Percentiles rank a stretch among this genome's conserved stretches.
Evolutionary conservation across 2,113 vertebrate genomes (phyloP).

Genomic region (Cebus imitator): DNA sequence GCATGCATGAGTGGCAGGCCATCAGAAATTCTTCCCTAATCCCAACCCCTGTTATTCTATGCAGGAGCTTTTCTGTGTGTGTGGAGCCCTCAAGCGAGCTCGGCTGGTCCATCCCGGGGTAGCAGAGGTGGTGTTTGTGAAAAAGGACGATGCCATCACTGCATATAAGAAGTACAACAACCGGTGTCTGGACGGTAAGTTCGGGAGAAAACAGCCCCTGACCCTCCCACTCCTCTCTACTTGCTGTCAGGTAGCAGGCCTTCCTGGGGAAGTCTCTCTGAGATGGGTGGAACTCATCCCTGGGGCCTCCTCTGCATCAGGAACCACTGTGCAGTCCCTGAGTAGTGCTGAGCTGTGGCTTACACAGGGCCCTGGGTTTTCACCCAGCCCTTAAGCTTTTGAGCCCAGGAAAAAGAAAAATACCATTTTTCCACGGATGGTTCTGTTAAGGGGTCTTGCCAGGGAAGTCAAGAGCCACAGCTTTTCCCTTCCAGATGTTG

Average conservation of each 20-base stretch:
- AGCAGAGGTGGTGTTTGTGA: slow-evolving; percentile 98
- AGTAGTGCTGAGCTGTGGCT: neutral
- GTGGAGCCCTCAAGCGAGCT: slow-evolving; percentile 96
- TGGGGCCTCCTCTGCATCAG: neutral
- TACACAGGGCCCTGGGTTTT: neutral
- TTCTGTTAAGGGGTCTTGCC: neutral
- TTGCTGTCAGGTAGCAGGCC: neutral
- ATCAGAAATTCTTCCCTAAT: neutral
- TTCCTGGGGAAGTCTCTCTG: neutral
- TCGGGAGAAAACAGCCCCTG: neutral
- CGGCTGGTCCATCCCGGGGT: slow-evolving; percentile 94
- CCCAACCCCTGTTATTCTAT: neutral
- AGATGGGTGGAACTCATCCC: neutral
- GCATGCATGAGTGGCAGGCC: neutral
- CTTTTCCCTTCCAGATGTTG: neutral
- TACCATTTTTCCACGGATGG: neutral
- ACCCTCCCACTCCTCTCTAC: neutral
- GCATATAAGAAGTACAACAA: slow-evolving; percentile 99
- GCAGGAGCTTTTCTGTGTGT: slow-evolving; percentile 98
- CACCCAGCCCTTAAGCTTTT: neutral
- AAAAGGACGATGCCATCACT: slow-evolving; percentile 96
- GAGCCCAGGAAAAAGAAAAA: neutral
- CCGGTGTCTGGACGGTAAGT: slow-evolving; percentile 96
- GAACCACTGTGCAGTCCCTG: neutral
- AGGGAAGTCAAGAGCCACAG: neutral